phyloP scores from a whole-genome alignment of 2,113 vertebrate species.

The Lagenorhynchus albirostris region DNA sequence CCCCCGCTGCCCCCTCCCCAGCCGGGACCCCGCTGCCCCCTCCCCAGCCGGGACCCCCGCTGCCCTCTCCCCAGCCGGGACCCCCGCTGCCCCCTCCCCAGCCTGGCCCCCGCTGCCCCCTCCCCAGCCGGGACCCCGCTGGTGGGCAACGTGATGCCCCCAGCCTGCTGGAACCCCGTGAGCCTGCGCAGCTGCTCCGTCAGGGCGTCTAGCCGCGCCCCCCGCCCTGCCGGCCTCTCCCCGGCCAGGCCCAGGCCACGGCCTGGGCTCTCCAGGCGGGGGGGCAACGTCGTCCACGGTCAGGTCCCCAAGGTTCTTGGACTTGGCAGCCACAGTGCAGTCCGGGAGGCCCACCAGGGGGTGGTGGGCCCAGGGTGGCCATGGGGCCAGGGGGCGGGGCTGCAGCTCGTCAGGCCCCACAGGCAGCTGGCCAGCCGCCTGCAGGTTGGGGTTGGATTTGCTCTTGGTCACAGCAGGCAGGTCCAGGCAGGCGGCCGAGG shows the following conservation, averaged over 20 bases:
- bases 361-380: constrained; percentile 89
- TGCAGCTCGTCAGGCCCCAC: constrained; percentile 71
- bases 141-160: constrained; percentile 84
- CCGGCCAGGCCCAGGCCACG: not conserved
- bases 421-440: constrained; percentile 68
- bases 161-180: constrained; percentile 88
- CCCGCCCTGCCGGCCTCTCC: not conserved
- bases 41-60: constrained; percentile 37
- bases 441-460: constrained; percentile 94
- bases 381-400: constrained; percentile 81
- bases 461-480: constrained; percentile 86
- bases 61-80: not conserved
- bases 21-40: constrained; percentile 40
- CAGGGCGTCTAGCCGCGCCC: constrained; percentile 74
- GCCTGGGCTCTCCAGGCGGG: constrained; percentile 88
- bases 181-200: constrained; percentile 90
- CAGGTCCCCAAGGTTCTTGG: constrained; percentile 95
- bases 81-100: constrained; percentile 64
- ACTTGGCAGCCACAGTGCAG: constrained; percentile 81
- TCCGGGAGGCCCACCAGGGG: constrained; percentile 86
- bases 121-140: constrained; percentile 60
- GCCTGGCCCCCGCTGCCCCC: constrained; percentile 45
- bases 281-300: constrained; percentile 92
- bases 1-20: constrained; percentile 72
- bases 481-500: not conserved